A percentile compares a stretch with the other conserved stretches of the same genome.
Conservation (phyloP, 2,888 invertebrate species). For the Alsophila aescularia region DNA sequence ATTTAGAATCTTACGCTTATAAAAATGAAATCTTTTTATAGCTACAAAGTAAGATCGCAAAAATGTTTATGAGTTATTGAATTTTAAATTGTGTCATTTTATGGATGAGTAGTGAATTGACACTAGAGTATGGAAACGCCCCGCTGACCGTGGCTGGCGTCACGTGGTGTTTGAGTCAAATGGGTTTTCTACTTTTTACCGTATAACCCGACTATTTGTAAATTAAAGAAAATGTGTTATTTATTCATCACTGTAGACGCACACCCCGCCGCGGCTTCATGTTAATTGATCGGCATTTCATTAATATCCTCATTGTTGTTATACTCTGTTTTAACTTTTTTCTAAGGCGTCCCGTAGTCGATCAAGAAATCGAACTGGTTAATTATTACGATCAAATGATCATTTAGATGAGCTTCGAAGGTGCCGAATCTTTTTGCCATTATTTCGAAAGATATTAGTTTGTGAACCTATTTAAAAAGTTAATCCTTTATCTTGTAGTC, state of each 20-base stretch:
- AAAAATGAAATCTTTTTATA: neutral
- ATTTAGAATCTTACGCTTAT: slow-evolving; percentile 13
- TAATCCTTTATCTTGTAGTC: slow-evolving; percentile 17
- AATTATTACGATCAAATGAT: slow-evolving; percentile 49
- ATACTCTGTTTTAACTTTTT: slow-evolving; percentile 54
- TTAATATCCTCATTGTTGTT: slow-evolving; percentile 66
- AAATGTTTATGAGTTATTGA: slow-evolving; percentile 35
- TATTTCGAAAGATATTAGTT: slow-evolving; percentile 23
- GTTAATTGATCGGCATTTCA: slow-evolving; percentile 74
- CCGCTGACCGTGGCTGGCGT: slow-evolving; percentile 60
- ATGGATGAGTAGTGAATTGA: slow-evolving; percentile 49
- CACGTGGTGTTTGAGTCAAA: slow-evolving; percentile 62
- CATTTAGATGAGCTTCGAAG: slow-evolving; percentile 38
- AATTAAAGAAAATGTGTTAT: slow-evolving; percentile 69
- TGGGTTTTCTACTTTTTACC: slow-evolving; percentile 69
- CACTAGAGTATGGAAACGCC: slow-evolving; percentile 49
- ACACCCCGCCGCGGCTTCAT: slow-evolving; percentile 66
- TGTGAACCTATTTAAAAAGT: neutral
- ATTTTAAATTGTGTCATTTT: slow-evolving; percentile 39
- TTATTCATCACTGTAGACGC: slow-evolving; percentile 69
- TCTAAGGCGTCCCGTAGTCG: slow-evolving; percentile 27
- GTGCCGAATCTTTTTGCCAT: slow-evolving; percentile 46
- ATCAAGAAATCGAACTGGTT: slow-evolving; percentile 32
- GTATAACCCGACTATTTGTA: slow-evolving; percentile 59
- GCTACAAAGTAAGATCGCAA: slow-evolving; percentile 27